These are phyloP conservation scores for Oostethus manadensis DNA, from an alignment of 2,113 vertebrate genomes.

Conservation along the genomic window DNA sequence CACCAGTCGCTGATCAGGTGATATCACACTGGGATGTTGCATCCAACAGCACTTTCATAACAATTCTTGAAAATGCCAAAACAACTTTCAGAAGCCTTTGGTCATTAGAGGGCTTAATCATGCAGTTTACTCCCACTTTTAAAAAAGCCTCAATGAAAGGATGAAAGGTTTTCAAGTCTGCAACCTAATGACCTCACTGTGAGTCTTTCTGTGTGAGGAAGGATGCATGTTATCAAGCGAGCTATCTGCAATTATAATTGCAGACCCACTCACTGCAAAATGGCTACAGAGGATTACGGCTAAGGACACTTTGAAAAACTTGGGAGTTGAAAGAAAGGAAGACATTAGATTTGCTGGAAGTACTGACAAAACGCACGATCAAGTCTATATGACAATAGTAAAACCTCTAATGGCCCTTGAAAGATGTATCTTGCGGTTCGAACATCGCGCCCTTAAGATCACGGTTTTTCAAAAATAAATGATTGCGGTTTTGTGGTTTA, in stretches of 20 bases:
- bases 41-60: conserved; percentile 4
- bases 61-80: conserved; percentile 6
- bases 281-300: conserved; percentile 22
- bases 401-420: too few relatives aligned
- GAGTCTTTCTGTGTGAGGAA: conserved; percentile 18
- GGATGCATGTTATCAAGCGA: conserved; percentile 19
- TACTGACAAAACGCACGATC: not conserved
- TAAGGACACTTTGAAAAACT: conserved; percentile 6
- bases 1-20: conserved; percentile 14
- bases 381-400: too few relatives aligned
- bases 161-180: conserved; percentile 8
- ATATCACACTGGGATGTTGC: conserved; percentile 4
- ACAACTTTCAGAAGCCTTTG: conserved; percentile 22
- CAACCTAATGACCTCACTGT: conserved; percentile 14
- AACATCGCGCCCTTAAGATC: too few relatives aligned
- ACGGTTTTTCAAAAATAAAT: too few relatives aligned
- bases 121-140: conserved; percentile 16
- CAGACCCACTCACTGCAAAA: conserved; percentile 18
- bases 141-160: conserved; percentile 4
- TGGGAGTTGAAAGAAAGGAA: conserved; percentile 2
- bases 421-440: too few relatives aligned
- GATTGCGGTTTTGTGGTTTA: too few relatives aligned
- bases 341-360: not conserved
- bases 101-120: conserved; percentile 33
- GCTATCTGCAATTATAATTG: conserved; percentile 44